These are phyloP conservation scores for Colinus virginianus DNA, from an alignment of 2,113 vertebrate species.

Conservation along the genomic window DNA sequence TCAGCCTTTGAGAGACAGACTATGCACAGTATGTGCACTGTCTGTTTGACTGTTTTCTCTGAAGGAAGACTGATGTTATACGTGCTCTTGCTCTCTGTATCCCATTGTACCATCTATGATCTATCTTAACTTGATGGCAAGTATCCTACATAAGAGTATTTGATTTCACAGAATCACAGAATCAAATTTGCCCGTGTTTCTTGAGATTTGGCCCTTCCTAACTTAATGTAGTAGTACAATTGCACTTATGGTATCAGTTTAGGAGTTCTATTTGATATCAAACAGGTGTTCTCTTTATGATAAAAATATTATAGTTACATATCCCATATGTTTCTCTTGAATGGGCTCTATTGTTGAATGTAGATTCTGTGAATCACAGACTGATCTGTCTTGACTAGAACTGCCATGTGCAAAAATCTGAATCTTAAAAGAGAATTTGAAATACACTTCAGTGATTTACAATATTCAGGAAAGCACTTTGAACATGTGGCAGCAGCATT, in stretches of 20 bases:
- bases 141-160: not conserved
- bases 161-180: too few species aligned
- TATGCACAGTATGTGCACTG: not conserved
- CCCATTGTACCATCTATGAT: not conserved
- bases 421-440: not conserved
- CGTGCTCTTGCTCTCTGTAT: not conserved
- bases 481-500: not conserved
- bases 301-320: not conserved
- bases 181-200: not conserved
- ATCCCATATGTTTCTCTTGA: not conserved
- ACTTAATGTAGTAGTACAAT: not conserved
- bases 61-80: not conserved
- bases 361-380: not conserved
- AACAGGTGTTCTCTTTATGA: not conserved
- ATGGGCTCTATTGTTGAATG: not conserved
- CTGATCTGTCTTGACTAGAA: not conserved
- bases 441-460: not conserved
- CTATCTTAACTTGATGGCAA: not conserved
- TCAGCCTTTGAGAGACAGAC: not conserved
- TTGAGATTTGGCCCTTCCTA: not conserved
- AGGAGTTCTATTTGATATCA: not conserved
- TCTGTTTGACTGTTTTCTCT: not conserved
- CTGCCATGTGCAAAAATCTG: not conserved
- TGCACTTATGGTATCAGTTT: not conserved
- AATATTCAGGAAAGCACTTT: not conserved